Conservation (phyloP, 2,797 vertebrate genomes). For the Scarus forsteni region DNA sequence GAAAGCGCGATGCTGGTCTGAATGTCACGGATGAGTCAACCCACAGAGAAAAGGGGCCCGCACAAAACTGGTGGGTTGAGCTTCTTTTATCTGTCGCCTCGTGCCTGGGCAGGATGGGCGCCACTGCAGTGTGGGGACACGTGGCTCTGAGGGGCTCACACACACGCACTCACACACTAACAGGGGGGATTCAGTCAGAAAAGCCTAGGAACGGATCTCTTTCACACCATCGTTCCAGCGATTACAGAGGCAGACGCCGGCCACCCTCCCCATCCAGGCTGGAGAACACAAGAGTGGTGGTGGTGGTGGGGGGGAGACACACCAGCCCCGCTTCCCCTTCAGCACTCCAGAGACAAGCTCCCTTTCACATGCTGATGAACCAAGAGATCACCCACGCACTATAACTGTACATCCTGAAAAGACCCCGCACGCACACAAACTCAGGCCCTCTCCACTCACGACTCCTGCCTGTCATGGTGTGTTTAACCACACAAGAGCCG, state of each 20-base stretch:
- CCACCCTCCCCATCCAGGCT: not conserved
- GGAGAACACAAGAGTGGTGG: slow-evolving; percentile 10
- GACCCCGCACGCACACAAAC: slow-evolving; percentile 45
- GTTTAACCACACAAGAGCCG: slow-evolving; percentile 53
- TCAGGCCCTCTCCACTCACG: slow-evolving; percentile 1
- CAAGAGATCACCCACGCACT: slow-evolving; percentile 47
- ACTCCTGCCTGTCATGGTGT: slow-evolving; percentile 37
- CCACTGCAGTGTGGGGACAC: slow-evolving; percentile 33
- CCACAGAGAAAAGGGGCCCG: slow-evolving; percentile 32
- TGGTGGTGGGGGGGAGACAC: not conserved
- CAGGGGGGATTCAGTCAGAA: slow-evolving; percentile 20
- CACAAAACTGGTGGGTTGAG: slow-evolving; percentile 47
- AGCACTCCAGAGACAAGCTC: slow-evolving; percentile 44
- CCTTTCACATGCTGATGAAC: slow-evolving; percentile 78
- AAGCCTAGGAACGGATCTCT: slow-evolving; percentile 20
- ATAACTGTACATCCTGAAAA: slow-evolving; percentile 36
- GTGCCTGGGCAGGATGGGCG: slow-evolving; percentile 20
- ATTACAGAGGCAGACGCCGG: slow-evolving; percentile 23
- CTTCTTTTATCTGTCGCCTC: slow-evolving; percentile 51
- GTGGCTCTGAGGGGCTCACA: slow-evolving; percentile 41
- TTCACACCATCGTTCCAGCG: slow-evolving; percentile 38
- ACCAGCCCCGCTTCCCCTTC: slow-evolving; percentile 52
- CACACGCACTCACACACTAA: slow-evolving; percentile 13
- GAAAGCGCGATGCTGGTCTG: slow-evolving; percentile 22
- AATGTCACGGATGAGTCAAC: slow-evolving; percentile 63